A percentile compares a stretch with the other conserved stretches of the same genome.
phyloP scores from a whole-genome alignment of 1,140 invertebrate genomes.

The Pseudomyrmex dendroicus region DNA sequence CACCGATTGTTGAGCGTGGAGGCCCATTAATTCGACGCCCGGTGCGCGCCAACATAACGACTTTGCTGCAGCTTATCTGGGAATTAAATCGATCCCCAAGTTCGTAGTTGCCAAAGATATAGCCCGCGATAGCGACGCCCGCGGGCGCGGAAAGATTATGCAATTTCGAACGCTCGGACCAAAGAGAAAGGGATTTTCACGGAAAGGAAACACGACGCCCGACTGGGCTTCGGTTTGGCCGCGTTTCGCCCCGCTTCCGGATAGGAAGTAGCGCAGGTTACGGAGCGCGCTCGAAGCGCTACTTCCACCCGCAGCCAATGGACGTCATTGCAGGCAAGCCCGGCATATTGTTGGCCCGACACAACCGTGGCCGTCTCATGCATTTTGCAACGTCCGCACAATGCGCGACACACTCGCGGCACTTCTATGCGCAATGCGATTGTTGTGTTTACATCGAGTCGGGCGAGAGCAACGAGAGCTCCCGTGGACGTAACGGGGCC shows the following conservation, averaged over 20 bases:
- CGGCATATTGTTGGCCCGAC: constrained; percentile 48
- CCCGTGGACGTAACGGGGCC: background rate
- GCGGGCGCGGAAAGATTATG: constrained; percentile 42
- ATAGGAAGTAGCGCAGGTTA: constrained; percentile 63
- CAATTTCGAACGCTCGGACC: constrained; percentile 35
- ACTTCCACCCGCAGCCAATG: constrained; percentile 35
- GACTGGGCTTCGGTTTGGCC: constrained; percentile 67
- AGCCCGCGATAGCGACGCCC: background rate
- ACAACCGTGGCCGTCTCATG: constrained; percentile 12
- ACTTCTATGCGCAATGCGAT: background rate
- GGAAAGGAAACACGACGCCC: constrained; percentile 65
- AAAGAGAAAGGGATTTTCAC: constrained; percentile 16
- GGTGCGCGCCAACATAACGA: constrained; percentile 28
- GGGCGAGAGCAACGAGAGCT: background rate
- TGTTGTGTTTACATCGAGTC: constrained; percentile 2
- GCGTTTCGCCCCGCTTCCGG: constrained; percentile 67
- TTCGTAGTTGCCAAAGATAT: constrained; percentile 50
- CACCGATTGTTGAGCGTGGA: constrained; percentile 29
- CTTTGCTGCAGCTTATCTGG: constrained; percentile 36
- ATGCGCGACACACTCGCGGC: background rate
- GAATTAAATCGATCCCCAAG: constrained; percentile 54
- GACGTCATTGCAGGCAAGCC: constrained; percentile 62
- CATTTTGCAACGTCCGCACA: constrained; percentile 40
- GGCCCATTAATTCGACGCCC: constrained; percentile 28
- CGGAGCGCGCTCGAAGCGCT: constrained; percentile 41